Evolutionary conservation across 2,888 invertebrate genomes (phyloP).

Genomic region (Cotesia congregata): DNA sequence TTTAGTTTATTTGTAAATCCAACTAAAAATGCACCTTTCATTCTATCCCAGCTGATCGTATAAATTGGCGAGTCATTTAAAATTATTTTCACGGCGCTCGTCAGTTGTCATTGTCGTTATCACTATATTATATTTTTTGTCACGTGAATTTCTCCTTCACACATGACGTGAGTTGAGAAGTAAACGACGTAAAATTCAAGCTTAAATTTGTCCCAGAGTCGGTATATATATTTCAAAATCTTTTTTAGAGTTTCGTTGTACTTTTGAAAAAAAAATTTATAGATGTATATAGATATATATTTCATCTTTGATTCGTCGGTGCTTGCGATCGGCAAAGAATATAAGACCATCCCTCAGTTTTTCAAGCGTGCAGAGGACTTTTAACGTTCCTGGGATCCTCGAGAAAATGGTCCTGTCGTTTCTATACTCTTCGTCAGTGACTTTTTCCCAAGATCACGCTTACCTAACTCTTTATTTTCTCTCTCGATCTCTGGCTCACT

Average conservation of each 20-base stretch:
- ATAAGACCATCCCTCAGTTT: not conserved
- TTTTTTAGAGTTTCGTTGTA: not conserved
- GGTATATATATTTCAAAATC: not conserved
- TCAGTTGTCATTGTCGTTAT: slow-evolving; percentile 20
- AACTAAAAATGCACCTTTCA: not conserved
- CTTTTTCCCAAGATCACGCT: slow-evolving; percentile 16
- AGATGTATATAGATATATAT: not conserved
- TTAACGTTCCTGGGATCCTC: slow-evolving; percentile 1
- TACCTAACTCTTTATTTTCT: not conserved
- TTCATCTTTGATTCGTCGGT: not conserved
- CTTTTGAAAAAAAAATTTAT: not conserved
- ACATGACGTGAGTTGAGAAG: not conserved
- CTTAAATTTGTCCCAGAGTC: not conserved
- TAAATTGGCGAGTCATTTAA: slow-evolving; percentile 33
- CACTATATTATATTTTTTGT: not conserved
- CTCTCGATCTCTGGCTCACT: not conserved
- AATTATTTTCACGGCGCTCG: slow-evolving; percentile 45
- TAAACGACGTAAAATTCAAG: not conserved
- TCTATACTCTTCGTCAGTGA: not conserved
- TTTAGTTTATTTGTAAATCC: slow-evolving; percentile 6
- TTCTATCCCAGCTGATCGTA: slow-evolving; percentile 37
- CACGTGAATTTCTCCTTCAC: not conserved
- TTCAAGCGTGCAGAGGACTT: slow-evolving; percentile 18
- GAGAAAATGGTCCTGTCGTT: slow-evolving; percentile 21
- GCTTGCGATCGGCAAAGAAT: not conserved